These are phyloP conservation scores for Pteria penguin DNA, from an alignment of 2,888 invertebrate genomes.

Conservation along the genomic window DNA sequence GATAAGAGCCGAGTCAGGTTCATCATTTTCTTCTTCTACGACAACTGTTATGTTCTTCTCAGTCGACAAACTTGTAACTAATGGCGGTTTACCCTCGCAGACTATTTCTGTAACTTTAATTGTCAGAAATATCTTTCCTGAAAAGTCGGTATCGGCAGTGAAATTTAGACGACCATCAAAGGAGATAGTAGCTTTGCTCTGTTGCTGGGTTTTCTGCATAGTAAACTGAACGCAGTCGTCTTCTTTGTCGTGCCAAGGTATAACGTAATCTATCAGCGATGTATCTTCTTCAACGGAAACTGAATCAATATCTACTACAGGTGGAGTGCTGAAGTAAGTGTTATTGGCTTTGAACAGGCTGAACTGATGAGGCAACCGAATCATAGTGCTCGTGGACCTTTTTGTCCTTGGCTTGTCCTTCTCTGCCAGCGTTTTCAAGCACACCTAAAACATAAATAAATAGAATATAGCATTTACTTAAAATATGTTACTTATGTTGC, in stretches of 20 bases:
- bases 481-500: too few species aligned
- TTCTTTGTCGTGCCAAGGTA: slow-evolving; percentile 48
- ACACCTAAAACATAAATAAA: background rate
- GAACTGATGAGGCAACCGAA: slow-evolving; percentile 16
- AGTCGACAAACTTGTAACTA: background rate
- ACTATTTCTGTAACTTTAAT: slow-evolving; percentile 46
- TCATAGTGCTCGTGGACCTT: background rate
- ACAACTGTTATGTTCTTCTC: slow-evolving; percentile 10
- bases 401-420: background rate
- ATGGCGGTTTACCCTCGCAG: background rate
- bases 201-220: slow-evolving; percentile 32
- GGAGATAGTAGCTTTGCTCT: slow-evolving; percentile 43
- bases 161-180: slow-evolving; percentile 44
- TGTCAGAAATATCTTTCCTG: slow-evolving; percentile 45
- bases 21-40: slow-evolving; percentile 36
- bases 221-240: slow-evolving; percentile 48
- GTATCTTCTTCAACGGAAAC: slow-evolving; percentile 12
- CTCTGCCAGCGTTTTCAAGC: background rate
- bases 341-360: slow-evolving; percentile 16
- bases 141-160: slow-evolving; percentile 46
- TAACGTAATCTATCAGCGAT: background rate
- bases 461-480: too few species aligned
- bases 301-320: slow-evolving; percentile 1
- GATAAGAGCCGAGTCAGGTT: slow-evolving; percentile 26
- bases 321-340: background rate